Evolutionary conservation across 2,797 vertebrate species (phyloP).

Genomic region (Molossus molossus): DNA sequence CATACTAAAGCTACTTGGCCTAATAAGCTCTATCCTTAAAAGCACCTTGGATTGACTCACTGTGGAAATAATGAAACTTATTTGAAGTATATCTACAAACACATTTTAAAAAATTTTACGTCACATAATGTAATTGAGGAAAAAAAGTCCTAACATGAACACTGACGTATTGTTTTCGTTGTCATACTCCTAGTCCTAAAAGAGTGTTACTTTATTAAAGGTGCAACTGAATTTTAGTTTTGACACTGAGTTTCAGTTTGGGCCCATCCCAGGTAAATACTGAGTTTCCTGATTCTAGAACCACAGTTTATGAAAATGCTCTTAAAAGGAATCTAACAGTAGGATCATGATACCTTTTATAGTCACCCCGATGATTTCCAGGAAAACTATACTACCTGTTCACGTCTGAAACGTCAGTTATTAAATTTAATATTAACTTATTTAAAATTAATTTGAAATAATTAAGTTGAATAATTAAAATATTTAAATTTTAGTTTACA

Average conservation of each 20-base stretch:
- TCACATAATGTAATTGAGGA: neutral
- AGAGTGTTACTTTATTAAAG: neutral
- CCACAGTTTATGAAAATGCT: neutral
- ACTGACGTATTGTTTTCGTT: neutral
- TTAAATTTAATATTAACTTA: neutral
- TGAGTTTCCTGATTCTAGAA: neutral
- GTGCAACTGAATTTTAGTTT: conserved; percentile 21
- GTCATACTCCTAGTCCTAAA: neutral
- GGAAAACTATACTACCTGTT: neutral
- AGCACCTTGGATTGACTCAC: neutral
- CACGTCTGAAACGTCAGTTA: neutral
- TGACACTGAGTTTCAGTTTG: neutral
- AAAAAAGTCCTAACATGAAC: neutral
- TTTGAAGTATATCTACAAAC: neutral
- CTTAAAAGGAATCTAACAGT: neutral
- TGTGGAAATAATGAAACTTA: neutral
- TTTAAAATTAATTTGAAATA: neutral
- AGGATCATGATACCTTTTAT: neutral
- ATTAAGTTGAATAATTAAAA: neutral
- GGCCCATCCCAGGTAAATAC: neutral
- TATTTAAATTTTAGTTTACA: neutral
- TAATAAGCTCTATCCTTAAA: neutral
- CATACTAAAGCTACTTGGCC: neutral
- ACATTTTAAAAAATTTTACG: neutral
- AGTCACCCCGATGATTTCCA: neutral